These are phyloP conservation scores for Podarcis raffonei DNA, from an alignment of 2,113 vertebrate species.

Conservation along the genomic window DNA sequence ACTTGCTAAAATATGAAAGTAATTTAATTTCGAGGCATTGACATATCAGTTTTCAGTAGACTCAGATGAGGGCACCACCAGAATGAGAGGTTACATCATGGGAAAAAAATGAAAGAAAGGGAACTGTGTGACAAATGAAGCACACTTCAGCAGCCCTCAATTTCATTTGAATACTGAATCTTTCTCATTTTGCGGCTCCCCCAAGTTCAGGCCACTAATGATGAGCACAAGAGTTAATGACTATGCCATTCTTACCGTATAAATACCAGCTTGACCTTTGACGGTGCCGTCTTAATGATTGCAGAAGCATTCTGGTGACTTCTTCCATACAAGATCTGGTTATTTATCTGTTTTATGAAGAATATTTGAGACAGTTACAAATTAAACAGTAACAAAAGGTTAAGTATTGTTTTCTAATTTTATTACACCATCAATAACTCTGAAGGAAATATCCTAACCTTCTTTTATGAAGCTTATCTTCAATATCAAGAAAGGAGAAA, in stretches of 20 bases:
- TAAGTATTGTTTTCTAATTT: neutral
- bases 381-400: conserved; percentile 3
- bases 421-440: neutral
- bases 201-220: neutral
- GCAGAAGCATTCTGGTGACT: conserved; percentile 98
- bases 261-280: conserved; percentile 91
- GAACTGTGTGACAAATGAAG: neutral
- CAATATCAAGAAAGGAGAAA: neutral
- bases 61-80: neutral
- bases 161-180: neutral
- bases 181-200: neutral
- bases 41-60: neutral
- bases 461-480: neutral
- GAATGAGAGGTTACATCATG: neutral
- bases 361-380: conserved; percentile 9
- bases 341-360: conserved; percentile 85
- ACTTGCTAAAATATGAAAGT: neutral
- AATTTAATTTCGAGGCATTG: neutral
- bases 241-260: conserved; percentile 83
- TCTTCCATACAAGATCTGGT: conserved; percentile 92
- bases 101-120: neutral
- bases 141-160: neutral
- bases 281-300: conserved; percentile 90
- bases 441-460: neutral
- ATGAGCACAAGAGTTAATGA: neutral